Conservation (phyloP, 2,113 vertebrate species). For the Pantherophis guttatus region DNA sequence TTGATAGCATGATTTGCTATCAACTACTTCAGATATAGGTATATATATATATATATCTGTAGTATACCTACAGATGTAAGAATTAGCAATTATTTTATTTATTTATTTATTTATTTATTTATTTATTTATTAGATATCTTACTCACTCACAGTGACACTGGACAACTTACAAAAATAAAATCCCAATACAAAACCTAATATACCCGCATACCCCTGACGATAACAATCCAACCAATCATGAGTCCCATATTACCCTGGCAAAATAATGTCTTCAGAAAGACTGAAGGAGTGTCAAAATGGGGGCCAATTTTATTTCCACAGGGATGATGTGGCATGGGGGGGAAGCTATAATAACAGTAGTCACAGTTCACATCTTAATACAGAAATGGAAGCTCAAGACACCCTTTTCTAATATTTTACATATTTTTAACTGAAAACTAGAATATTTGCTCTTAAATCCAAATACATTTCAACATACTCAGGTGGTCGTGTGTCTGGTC, state of each 20-base stretch:
- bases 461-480: slow-evolving; percentile 81
- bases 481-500: slow-evolving; percentile 94
- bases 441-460: neutral
- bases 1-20: neutral
- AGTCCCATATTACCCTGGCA: neutral
- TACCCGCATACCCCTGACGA: neutral
- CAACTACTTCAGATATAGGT: neutral
- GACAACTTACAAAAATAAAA: neutral
- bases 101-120: neutral
- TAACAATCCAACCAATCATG: neutral
- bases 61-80: neutral
- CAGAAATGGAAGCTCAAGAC: neutral
- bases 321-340: neutral
- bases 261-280: neutral
- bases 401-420: neutral
- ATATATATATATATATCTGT: too few species aligned
- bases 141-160: neutral
- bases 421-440: neutral
- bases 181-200: neutral
- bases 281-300: neutral
- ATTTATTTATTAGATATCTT: neutral
- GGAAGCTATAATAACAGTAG: neutral
- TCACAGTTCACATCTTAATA: neutral
- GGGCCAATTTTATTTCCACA: neutral
- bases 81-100: neutral